Evolutionary conservation across 2,113 vertebrate species (phyloP), one percentile per base, ranked within the genome.

Genomic region (Ictidomys tridecemlineatus): DNA sequence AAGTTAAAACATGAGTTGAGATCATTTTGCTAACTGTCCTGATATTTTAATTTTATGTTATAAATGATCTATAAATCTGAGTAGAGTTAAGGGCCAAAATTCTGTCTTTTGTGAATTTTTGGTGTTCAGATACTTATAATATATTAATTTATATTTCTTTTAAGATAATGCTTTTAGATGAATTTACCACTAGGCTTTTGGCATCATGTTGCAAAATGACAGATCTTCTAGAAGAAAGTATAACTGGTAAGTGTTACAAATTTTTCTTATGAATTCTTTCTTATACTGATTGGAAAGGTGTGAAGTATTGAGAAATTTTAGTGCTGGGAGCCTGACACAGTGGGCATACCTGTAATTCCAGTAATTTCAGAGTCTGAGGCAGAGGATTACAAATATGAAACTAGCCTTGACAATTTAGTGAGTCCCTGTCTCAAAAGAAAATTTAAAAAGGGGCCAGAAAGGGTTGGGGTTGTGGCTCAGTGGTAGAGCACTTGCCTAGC

Each of bases 151-250:
- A 2, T 84, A 73, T 98, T 95, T 93, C 12, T 80, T 91, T 97
- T 96, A 98, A 99, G 99, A 98, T 99, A 93, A 98, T 99, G 97
- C 99, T 99, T 96, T 98, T 99, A 97, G 99, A 99, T 97, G 98
- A 99, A 1, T 99, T 99, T 93, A 99, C 99, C 95, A 99, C 99
- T 85, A 99, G 99, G 84, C 98, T 99, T 48, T 98, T 99, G 84
- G 99, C 99, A 12, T 98, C 99, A 9, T 99, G 99, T 98, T 99
- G 99, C 99, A 99, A 99, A 98, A 99, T 99, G 99, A 99, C 99
- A 7, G 99, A 99, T 94, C 98, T 99, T 30, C 99, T 99, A 98
- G 97, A 98, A 65, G 99, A 99, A 87, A 99, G 99, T 94, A 99
- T 99, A 95, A 99, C 99, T 94, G 98, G 99, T 99, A 97, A 98